Conservation (phyloP, 1,140 invertebrate genomes). For the Argopecten irradians region DNA sequence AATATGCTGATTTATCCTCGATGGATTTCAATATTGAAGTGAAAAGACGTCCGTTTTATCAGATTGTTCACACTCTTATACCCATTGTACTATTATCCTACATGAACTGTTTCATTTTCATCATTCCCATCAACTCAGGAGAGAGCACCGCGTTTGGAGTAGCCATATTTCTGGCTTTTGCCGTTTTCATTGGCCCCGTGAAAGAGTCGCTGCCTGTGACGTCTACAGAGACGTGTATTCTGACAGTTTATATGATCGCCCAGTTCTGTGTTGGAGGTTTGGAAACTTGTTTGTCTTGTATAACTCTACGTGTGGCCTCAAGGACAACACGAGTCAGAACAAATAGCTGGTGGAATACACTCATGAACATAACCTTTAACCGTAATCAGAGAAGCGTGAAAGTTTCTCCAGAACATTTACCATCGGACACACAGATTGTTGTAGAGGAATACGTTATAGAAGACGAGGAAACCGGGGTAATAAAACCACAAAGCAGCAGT, state of each 20-base stretch:
- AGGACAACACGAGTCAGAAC: neutral
- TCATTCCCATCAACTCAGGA: neutral
- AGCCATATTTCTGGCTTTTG: neutral
- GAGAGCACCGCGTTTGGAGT: neutral
- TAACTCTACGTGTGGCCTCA: neutral
- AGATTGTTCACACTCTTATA: neutral
- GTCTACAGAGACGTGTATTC: neutral
- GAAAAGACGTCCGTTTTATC: neutral
- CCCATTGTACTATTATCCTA: neutral
- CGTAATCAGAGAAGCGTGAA: neutral
- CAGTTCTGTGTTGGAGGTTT: neutral
- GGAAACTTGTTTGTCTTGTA: neutral
- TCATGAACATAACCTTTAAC: neutral
- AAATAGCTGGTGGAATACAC: neutral
- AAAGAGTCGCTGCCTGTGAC: neutral
- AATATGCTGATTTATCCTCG: neutral
- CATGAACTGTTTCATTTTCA: conserved; percentile 2
- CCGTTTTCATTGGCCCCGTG: neutral
- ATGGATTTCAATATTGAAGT: neutral
- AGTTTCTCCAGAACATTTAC: neutral
- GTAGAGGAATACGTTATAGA: neutral
- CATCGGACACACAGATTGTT: neutral
- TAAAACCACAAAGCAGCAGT: neutral
- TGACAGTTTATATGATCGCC: neutral
- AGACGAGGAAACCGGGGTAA: neutral